phyloP scores from a whole-genome alignment of 2,888 invertebrate species.

The Neoitamus cyanurus region DNA sequence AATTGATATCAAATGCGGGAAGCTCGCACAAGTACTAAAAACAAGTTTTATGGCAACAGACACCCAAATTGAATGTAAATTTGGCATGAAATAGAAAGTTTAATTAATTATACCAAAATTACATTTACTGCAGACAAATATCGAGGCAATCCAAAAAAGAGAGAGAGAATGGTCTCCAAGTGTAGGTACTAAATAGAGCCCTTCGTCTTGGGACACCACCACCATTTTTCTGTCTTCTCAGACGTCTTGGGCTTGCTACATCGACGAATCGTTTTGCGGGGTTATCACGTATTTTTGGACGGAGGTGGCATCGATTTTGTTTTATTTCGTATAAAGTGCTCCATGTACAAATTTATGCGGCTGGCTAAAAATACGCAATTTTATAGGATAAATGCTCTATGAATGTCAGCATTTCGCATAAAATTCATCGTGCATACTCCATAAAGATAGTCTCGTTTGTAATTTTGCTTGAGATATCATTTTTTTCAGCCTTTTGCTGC shows the following conservation, averaged over 20 bases:
- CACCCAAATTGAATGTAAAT: slow-evolving; percentile 63
- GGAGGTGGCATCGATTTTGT: slow-evolving; percentile 6
- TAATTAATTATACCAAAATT: slow-evolving; percentile 56
- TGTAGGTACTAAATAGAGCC: not conserved
- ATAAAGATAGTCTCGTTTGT: slow-evolving; percentile 47
- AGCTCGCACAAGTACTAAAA: not conserved
- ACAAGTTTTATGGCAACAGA: slow-evolving; percentile 50
- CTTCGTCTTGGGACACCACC: not conserved
- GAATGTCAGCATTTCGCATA: slow-evolving; percentile 50
- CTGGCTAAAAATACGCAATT: slow-evolving; percentile 45
- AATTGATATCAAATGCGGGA: not conserved
- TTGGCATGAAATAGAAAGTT: slow-evolving; percentile 64
- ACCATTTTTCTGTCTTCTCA: not conserved
- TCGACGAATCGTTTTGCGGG: slow-evolving; percentile 3
- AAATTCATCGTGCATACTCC: slow-evolving; percentile 50
- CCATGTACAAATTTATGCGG: slow-evolving; percentile 23
- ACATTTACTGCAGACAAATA: slow-evolving; percentile 44
- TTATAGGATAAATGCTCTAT: slow-evolving; percentile 47
- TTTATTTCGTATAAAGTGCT: slow-evolving; percentile 40
- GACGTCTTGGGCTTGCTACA: not conserved
- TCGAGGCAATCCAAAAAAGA: not conserved
- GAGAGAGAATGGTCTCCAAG: not conserved
- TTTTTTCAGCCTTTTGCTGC: not conserved
- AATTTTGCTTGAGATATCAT: not conserved
- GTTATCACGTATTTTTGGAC: slow-evolving; percentile 35